Evolutionary conservation across 2,888 invertebrate genomes (phyloP).

Genomic region (Nomada fucata): DNA sequence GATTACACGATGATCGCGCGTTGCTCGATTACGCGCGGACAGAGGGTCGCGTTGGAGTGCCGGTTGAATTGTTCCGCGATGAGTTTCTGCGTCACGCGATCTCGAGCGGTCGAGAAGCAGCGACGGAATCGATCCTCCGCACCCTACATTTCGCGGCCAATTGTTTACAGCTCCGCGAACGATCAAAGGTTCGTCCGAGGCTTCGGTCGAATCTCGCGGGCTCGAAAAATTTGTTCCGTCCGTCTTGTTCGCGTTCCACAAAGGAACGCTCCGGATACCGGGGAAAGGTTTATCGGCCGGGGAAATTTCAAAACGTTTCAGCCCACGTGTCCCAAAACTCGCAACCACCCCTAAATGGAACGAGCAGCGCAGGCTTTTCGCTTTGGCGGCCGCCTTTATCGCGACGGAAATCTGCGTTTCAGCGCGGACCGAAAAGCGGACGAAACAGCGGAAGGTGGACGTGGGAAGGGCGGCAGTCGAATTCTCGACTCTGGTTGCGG

Average conservation of each 20-base stretch:
- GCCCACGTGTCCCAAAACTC: conserved; percentile 9
- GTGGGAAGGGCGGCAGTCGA: conserved; percentile 51
- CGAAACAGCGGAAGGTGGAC: conserved; percentile 23
- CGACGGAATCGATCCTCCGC: conserved; percentile 6
- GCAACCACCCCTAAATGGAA: conserved; percentile 5
- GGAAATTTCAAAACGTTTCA: not conserved
- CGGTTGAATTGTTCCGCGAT: conserved; percentile 10
- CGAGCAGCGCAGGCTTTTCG: conserved; percentile 16
- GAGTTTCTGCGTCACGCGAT: conserved; percentile 11
- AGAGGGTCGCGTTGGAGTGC: not conserved
- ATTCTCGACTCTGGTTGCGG: conserved; percentile 45
- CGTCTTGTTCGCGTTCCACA: not conserved
- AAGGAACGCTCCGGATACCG: not conserved
- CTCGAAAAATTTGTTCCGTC: not conserved
- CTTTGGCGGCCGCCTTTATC: conserved; percentile 9
- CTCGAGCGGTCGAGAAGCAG: not conserved
- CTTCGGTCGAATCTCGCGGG: not conserved
- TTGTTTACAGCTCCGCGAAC: not conserved
- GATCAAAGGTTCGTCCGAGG: too few species aligned
- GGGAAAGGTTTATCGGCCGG: not conserved
- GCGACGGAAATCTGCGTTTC: conserved; percentile 33
- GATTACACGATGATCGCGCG: conserved; percentile 25
- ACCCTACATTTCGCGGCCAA: not conserved
- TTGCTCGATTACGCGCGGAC: conserved; percentile 11
- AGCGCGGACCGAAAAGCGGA: conserved; percentile 21